Base-by-base conservation (phyloP, 2,888 invertebrate species). In the Eledone cirrhosa region DNA sequence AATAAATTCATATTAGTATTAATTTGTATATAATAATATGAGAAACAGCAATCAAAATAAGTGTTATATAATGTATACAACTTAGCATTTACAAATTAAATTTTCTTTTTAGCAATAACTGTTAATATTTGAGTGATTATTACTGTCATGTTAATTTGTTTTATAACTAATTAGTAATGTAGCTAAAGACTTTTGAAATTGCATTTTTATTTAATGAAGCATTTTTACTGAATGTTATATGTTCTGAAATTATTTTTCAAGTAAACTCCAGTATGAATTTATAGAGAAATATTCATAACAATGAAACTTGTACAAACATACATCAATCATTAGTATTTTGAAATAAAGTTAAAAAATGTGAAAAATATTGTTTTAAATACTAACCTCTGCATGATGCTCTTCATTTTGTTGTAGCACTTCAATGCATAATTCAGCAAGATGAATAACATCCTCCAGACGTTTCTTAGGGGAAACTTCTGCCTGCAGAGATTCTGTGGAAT, bases 321-420 rank as follows among this genome's bases (percentile, higher is more conserved):
- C 41, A 41, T 8, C 41, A 41, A 41, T 41, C 41, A 41, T 41
- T 41, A 41, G 11, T 41, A 41, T 5, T 41, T 41, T 41, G 8
- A 41, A 41, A 41, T 41, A 41, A 41, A 41, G 3, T 41, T 41
- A 41, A 4, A n/a, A 29, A 48, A 16, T 31, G 19, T 5, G 24
- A 16, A 22, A 41, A 41, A 2, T 65, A 33, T 31, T 41, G 2
- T 33, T 19, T 3, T 33, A 41, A 33, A 33, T 72, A 72, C 92
- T 92, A 94, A 99, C 99, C 96, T 99, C 99, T 84, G 99, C 97
- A 92, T 99, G 99, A 91, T 99, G 98, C 92, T 99, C 99, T 93
- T 99, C 99, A 91, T 99, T 99, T 92, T 99, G 99, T 91, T 99
- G 99, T 83, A 99, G 92, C 65, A 99, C 93, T 91, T 99, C 99